Evolutionary conservation across 2,888 invertebrate species (phyloP).

Genomic region (Watsonalla cultraria): DNA sequence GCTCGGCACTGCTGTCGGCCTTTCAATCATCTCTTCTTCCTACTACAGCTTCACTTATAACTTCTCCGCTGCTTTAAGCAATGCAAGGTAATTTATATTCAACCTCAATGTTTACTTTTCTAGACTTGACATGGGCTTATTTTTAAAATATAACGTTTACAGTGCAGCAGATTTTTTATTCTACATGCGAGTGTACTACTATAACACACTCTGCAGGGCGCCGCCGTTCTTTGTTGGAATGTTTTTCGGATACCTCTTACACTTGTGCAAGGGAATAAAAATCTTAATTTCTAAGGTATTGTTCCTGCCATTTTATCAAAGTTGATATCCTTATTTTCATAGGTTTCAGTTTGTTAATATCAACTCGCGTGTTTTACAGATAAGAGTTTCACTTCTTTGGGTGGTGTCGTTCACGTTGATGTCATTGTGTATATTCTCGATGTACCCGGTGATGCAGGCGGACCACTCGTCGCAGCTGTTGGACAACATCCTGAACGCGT

Average conservation of each 20-base stretch:
- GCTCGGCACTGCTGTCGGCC: neutral
- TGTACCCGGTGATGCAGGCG: constrained; percentile 43
- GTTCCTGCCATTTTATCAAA: neutral
- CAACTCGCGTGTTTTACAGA: constrained; percentile 20
- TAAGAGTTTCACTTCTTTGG: constrained; percentile 36
- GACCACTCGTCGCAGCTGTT: constrained; percentile 31
- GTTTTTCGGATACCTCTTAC: constrained; percentile 47
- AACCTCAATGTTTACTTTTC: no score
- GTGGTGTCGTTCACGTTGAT: constrained; percentile 30
- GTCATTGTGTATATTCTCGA: constrained; percentile 45
- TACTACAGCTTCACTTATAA: neutral
- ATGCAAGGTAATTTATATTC: neutral
- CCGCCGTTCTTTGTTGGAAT: constrained; percentile 54
- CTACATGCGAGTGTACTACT: constrained; percentile 37
- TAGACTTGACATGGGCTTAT: no score
- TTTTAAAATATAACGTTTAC: neutral
- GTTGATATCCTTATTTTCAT: neutral
- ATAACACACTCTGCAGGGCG: constrained; percentile 46
- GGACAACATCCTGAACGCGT: constrained; percentile 50
- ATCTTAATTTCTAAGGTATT: constrained; percentile 36
- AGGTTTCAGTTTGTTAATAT: neutral
- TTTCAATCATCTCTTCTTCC: neutral
- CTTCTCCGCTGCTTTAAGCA: neutral
- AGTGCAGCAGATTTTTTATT: neutral
- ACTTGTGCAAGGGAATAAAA: constrained; percentile 34